Percentiles rank a stretch among this genome's conserved stretches.
Evolutionary conservation across 1,140 invertebrate species (phyloP).

Genomic region (Cydia splendana): DNA sequence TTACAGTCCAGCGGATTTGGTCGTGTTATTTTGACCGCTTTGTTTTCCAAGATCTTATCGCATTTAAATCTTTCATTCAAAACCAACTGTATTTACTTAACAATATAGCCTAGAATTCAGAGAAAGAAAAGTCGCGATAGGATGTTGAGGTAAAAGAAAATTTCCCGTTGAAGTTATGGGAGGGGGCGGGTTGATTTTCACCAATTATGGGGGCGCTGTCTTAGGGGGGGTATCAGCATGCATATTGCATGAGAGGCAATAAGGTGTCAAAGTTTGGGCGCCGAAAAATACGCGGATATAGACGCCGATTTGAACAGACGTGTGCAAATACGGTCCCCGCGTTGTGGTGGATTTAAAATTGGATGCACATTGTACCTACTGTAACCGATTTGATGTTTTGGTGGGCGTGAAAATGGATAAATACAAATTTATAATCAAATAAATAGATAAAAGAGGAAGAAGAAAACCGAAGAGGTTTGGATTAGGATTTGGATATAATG

Average conservation of each 20-base stretch:
- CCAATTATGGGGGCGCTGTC: slow-evolving; percentile 56
- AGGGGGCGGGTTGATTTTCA: slow-evolving; percentile 46
- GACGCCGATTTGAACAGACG: slow-evolving; percentile 26
- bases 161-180: slow-evolving; percentile 37
- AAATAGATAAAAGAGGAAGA: background rate
- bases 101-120: background rate
- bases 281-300: slow-evolving; percentile 41
- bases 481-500: too few species aligned
- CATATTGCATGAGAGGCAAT: slow-evolving; percentile 73
- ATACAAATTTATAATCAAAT: slow-evolving; percentile 39
- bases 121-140: slow-evolving; percentile 15
- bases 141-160: background rate
- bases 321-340: slow-evolving; percentile 20
- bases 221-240: slow-evolving; percentile 58
- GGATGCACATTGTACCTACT: slow-evolving; percentile 55
- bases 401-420: slow-evolving; percentile 44
- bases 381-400: background rate
- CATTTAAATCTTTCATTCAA: background rate
- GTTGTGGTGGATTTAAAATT: slow-evolving; percentile 33
- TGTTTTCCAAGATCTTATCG: slow-evolving; percentile 6
- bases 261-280: slow-evolving; percentile 64
- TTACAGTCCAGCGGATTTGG: background rate
- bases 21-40: slow-evolving; percentile 12
- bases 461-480: background rate
- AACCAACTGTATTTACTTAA: background rate